A percentile compares a stretch with the other conserved stretches of the same genome.
These are phyloP conservation scores for Bombylius discolor DNA, from an alignment of 2,888 invertebrate genomes.

Conservation along the genomic window DNA sequence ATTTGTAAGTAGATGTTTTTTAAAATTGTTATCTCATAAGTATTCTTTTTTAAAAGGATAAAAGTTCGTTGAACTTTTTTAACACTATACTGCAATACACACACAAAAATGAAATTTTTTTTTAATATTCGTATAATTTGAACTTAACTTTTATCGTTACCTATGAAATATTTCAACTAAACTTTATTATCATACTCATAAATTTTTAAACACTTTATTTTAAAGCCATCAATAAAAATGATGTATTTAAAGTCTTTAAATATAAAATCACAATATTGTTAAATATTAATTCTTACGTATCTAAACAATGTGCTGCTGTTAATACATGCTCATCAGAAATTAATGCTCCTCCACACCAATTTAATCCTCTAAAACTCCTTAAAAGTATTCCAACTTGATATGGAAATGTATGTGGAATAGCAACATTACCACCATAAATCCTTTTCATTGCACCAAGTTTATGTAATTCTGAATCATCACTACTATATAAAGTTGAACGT, in stretches of 20 bases:
- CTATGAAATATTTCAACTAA: too few species aligned
- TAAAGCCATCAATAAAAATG: too few species aligned
- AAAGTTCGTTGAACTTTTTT: too few species aligned
- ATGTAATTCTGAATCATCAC: constrained; percentile 1
- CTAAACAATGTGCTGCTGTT: constrained; percentile 31
- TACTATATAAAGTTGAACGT: background rate
- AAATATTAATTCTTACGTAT: constrained; percentile 15
- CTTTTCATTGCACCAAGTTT: constrained; percentile 8
- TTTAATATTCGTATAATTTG: too few species aligned
- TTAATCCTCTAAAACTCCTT: constrained; percentile 12
- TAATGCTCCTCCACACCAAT: constrained; percentile 27
- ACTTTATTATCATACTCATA: too few species aligned
- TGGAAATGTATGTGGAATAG: constrained; percentile 21
- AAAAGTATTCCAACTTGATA: constrained; percentile 27
- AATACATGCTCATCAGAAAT: constrained; percentile 22
- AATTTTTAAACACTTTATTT: too few species aligned
- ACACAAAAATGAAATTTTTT: too few species aligned
- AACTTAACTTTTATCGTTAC: too few species aligned
- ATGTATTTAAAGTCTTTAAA: too few species aligned
- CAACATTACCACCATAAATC: constrained; percentile 10
- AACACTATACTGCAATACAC: too few species aligned
- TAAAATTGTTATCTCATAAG: too few species aligned
- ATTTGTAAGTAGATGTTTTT: background rate
- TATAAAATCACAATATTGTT: too few species aligned
- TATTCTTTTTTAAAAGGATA: background rate